Conservation (phyloP, 2,888 invertebrate species). For the Dioctria linearis region DNA sequence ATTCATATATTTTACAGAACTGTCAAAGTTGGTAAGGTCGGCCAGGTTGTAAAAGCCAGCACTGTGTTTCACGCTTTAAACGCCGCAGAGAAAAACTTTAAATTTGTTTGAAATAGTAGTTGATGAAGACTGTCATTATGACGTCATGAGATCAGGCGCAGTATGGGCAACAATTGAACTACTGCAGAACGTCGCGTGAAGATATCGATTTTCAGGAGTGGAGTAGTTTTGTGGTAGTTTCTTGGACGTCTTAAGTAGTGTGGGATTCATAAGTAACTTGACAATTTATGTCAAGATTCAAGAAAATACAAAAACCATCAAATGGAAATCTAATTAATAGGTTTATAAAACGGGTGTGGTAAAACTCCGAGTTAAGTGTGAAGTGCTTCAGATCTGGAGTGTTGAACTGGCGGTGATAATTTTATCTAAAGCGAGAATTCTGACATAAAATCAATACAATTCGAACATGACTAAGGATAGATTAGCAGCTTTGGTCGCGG, state of each 20-base stretch:
- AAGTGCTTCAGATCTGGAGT: slow-evolving; percentile 30
- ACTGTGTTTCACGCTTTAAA: no score
- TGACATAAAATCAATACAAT: slow-evolving; percentile 41
- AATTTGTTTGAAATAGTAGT: no score
- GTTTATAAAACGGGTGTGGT: slow-evolving; percentile 33
- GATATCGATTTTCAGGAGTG: slow-evolving; percentile 59
- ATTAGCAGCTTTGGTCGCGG: slow-evolving; percentile 96
- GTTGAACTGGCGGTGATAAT: slow-evolving; percentile 28
- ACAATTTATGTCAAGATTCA: slow-evolving; percentile 40
- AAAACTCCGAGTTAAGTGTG: slow-evolving; percentile 32
- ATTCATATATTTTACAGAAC: no score
- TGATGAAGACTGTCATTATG: slow-evolving; percentile 9
- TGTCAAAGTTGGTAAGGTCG: no score
- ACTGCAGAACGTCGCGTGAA: slow-evolving; percentile 59
- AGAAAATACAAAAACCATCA: slow-evolving; percentile 22
- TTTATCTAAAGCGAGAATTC: background rate
- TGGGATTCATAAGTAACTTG: slow-evolving; percentile 48
- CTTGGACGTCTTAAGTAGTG: slow-evolving; percentile 53
- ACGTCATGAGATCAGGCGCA: slow-evolving; percentile 58
- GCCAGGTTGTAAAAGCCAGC: no score
- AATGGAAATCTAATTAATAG: slow-evolving; percentile 47
- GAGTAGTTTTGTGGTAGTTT: slow-evolving; percentile 49
- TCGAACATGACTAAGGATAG: slow-evolving; percentile 94
- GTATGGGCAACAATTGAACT: slow-evolving; percentile 55
- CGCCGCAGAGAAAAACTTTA: no score